phyloP scores from a whole-genome alignment of 2,113 vertebrate genomes.

The Reinhardtius hippoglossoides region DNA sequence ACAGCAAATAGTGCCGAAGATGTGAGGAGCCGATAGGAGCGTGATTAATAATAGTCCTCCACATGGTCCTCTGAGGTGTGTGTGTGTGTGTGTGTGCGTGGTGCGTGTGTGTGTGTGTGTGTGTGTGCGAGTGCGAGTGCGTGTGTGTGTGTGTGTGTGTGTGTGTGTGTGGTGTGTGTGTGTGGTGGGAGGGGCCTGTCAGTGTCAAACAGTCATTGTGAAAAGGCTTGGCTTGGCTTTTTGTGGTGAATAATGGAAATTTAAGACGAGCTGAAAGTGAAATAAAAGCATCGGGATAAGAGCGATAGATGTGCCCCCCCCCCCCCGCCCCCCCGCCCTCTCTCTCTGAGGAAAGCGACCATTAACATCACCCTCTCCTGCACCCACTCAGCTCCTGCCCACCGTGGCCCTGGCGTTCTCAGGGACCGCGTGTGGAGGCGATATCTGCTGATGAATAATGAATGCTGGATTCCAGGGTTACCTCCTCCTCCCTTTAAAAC shows the following conservation, averaged over 20 bases:
- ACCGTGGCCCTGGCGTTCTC: constrained; percentile 41
- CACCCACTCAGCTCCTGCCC: constrained; percentile 55
- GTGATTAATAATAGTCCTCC: constrained; percentile 84
- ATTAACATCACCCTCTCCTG: constrained; percentile 62
- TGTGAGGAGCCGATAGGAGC: constrained; percentile 72
- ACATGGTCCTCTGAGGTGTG: constrained; percentile 58
- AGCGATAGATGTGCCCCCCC: constrained; percentile 60
- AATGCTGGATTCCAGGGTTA: constrained; percentile 69
- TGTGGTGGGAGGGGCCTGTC: constrained; percentile 51
- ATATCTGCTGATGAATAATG: constrained; percentile 75
- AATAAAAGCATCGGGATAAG: constrained; percentile 77
- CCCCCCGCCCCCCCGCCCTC: not conserved
- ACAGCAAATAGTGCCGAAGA: constrained; percentile 83
- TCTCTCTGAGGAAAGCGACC: constrained; percentile 67
- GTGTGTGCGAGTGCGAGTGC: too few relatives aligned
- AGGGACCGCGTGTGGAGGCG: constrained; percentile 41
- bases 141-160: constrained; percentile 19
- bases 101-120: constrained; percentile 28
- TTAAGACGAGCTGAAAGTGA: constrained; percentile 78
- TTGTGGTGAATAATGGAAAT: constrained; percentile 84
- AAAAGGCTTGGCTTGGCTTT: constrained; percentile 77
- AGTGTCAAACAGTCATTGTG: constrained; percentile 78
- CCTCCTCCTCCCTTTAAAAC: constrained; percentile 56
- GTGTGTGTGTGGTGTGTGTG: constrained; percentile 15
- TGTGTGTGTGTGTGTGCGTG: constrained; percentile 39